Conservation (phyloP, 2,113 vertebrate genomes). For the Ranitomeya variabilis region DNA sequence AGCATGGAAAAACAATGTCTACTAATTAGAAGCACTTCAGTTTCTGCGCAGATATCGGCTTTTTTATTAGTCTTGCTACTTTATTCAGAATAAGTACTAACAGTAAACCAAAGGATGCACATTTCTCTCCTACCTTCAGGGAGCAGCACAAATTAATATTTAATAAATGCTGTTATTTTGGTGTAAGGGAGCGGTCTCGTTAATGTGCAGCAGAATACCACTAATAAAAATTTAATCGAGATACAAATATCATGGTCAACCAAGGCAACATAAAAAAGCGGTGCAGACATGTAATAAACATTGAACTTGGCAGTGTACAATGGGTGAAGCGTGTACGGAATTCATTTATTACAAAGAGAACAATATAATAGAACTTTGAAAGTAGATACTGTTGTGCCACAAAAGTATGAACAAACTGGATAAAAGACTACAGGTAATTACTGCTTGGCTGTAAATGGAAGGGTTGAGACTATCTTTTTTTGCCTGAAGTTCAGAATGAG, state of each 20-base stretch:
- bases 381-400: too few relatives aligned
- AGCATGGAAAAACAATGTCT: neutral
- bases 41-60: neutral
- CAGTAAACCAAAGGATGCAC: conserved; percentile 19
- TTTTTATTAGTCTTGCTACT: conserved; percentile 6
- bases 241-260: conserved; percentile 53
- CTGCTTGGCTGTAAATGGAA: too few relatives aligned
- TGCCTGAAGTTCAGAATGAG: too few relatives aligned
- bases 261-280: conserved; percentile 22
- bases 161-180: conserved; percentile 47
- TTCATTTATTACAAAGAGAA: neutral
- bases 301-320: neutral
- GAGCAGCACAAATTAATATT: conserved; percentile 36
- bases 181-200: conserved; percentile 48
- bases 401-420: too few relatives aligned
- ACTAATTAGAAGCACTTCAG: neutral
- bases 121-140: conserved; percentile 14
- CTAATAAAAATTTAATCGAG: conserved; percentile 48
- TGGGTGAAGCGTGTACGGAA: neutral
- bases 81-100: conserved; percentile 24
- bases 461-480: too few relatives aligned
- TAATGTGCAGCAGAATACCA: conserved; percentile 36
- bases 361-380: neutral
- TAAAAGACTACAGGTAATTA: too few relatives aligned
- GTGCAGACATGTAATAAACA: conserved; percentile 6